Evolutionary conservation across 2,888 invertebrate species (phyloP).

Genomic region (Parnassius glacialis): DNA sequence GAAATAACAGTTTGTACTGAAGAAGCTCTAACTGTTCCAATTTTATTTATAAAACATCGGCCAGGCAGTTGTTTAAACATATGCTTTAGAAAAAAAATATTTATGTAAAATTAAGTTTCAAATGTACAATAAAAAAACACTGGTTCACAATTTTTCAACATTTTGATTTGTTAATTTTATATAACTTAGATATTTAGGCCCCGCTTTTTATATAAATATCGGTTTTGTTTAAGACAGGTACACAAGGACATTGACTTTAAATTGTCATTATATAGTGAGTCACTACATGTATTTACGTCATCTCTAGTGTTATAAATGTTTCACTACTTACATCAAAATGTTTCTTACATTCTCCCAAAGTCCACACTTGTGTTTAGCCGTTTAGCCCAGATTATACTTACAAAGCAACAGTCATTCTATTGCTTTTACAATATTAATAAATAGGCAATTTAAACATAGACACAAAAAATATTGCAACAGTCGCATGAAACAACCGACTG

Average conservation of each 20-base stretch:
- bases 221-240: constrained; percentile 62
- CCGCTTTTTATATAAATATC: constrained; percentile 48
- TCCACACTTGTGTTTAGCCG: constrained; percentile 23
- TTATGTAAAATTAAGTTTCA: constrained; percentile 33
- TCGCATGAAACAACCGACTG: constrained; percentile 43
- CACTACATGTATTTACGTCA: constrained; percentile 37
- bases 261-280: constrained; percentile 59
- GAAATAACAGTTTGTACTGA: constrained; percentile 27
- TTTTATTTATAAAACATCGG: constrained; percentile 17
- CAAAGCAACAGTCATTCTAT: constrained; percentile 15
- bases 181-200: constrained; percentile 54
- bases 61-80: constrained; percentile 18
- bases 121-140: constrained; percentile 38
- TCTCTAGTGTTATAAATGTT: constrained; percentile 35
- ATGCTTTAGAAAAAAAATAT: constrained; percentile 12
- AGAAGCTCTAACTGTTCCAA: constrained; percentile 27
- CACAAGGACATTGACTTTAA: constrained; percentile 60
- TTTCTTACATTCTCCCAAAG: constrained; percentile 6
- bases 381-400: constrained; percentile 20
- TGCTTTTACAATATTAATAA: constrained; percentile 18
- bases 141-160: constrained; percentile 32
- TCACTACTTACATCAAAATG: constrained; percentile 49
- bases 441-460: constrained; percentile 15
- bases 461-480: constrained; percentile 23
- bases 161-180: constrained; percentile 30